Percentiles rank a stretch among this genome's conserved stretches.
Conservation (phyloP, 2,888 invertebrate genomes). For the Tanaodytes sp. region DNA sequence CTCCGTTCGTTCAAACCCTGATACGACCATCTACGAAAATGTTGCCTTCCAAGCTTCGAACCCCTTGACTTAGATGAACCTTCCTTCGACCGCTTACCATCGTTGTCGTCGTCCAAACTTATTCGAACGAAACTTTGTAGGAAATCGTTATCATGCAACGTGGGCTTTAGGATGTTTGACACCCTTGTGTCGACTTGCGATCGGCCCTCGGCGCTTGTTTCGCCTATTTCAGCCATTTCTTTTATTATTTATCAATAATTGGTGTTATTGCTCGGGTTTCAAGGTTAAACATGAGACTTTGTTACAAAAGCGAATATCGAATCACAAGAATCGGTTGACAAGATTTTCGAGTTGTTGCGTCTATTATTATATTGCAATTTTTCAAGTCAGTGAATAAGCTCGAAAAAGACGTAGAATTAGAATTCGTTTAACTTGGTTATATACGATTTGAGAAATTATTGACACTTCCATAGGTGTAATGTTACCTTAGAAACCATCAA, state of each 20-base stretch:
- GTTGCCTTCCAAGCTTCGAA: conserved; percentile 1
- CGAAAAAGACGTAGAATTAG: too few species aligned
- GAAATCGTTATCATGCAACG: conserved; percentile 81
- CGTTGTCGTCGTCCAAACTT: conserved; percentile 75
- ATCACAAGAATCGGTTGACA: too few species aligned
- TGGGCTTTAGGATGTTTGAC: conserved; percentile 79
- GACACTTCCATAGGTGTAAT: conserved; percentile 65
- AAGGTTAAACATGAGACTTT: too few species aligned
- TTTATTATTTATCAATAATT: too few species aligned
- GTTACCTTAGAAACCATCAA: conserved; percentile 71
- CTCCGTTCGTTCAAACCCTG: conserved; percentile 18
- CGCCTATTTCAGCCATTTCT: conserved; percentile 7
- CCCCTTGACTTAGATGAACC: conserved; percentile 2
- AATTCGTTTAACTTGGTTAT: not conserved
- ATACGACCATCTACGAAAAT: not conserved
- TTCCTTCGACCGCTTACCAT: conserved; percentile 49
- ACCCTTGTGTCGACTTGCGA: conserved; percentile 71
- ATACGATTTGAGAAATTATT: conserved; percentile 64
- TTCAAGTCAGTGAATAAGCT: too few species aligned
- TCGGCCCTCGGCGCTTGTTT: not conserved
- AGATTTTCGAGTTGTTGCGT: too few species aligned
- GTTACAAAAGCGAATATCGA: too few species aligned
- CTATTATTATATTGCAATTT: too few species aligned
- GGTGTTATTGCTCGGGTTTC: too few species aligned
- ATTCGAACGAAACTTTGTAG: conserved; percentile 86